Conservation (phyloP, 1,140 invertebrate species). For the Drosophila serrata region DNA sequence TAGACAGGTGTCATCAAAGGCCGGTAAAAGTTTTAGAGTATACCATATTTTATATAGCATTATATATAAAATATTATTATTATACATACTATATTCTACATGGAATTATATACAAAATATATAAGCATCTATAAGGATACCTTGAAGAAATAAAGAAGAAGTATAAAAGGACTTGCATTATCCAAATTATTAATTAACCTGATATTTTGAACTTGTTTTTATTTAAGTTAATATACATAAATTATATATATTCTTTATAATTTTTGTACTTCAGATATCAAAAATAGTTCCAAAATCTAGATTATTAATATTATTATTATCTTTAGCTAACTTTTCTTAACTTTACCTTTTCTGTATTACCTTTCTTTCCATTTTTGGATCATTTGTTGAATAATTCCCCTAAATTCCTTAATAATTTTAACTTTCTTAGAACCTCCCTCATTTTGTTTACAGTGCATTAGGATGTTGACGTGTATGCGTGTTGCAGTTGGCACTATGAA, state of each 20-base stretch:
- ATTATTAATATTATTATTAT: background rate
- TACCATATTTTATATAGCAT: too few relatives aligned
- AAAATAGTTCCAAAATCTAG: background rate
- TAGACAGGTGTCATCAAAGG: background rate
- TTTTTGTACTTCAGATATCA: background rate
- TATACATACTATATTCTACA: too few relatives aligned
- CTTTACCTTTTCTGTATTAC: background rate
- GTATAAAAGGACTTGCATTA: background rate
- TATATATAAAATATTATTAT: background rate
- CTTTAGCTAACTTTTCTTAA: background rate
- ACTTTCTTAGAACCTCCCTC: background rate
- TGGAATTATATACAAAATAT: too few relatives aligned
- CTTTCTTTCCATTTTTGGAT: too few relatives aligned
- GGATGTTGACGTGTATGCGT: slow-evolving; percentile 25
- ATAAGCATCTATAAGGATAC: too few relatives aligned
- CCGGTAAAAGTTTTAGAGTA: too few relatives aligned
- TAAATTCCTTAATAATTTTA: background rate
- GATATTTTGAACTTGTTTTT: too few relatives aligned
- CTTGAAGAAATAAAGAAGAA: too few relatives aligned
- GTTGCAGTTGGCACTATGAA: slow-evolving; percentile 68
- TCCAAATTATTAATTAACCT: background rate
- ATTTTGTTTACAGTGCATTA: background rate
- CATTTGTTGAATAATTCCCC: background rate
- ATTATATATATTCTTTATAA: background rate
- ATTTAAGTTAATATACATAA: too few relatives aligned